Percentiles rank a stretch among this genome's conserved stretches.
phyloP scores from a whole-genome alignment of 30 jellyfish, hydroid and myxozoan species.

The Cassiopea xamachana region DNA sequence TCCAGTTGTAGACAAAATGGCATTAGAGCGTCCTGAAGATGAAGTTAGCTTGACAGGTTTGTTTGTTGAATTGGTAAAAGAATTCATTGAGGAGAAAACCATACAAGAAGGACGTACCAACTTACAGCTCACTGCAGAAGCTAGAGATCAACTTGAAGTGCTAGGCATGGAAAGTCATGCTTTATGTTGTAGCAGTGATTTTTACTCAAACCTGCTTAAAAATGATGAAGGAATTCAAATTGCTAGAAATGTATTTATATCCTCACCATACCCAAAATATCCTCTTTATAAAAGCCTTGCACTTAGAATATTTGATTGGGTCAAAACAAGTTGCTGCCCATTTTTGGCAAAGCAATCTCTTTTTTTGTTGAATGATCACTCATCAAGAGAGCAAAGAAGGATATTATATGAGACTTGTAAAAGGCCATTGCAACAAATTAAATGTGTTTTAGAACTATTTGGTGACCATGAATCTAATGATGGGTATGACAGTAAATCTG shows the following conservation, averaged over 20 bases:
- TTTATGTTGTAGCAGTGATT: not conserved
- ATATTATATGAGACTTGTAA: constrained; percentile 17
- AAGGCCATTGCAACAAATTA: constrained; percentile 1
- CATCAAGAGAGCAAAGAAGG: constrained; percentile 38
- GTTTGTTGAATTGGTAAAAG: too few species aligned
- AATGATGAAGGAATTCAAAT: not conserved
- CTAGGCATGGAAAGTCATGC: not conserved
- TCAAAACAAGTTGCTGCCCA: constrained; percentile 15
- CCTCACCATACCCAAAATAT: constrained; percentile 33
- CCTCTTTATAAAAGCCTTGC: constrained; percentile 10
- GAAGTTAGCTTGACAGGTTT: not conserved
- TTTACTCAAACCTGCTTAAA: not conserved
- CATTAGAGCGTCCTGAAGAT: not conserved
- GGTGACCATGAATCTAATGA: not conserved
- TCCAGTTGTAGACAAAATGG: not conserved
- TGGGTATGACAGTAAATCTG: not conserved
- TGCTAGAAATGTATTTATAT: not conserved
- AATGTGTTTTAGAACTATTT: not conserved
- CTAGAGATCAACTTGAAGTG: not conserved
- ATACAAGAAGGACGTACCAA: not conserved
- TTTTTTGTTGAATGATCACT: constrained; percentile 33
- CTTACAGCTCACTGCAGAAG: not conserved
- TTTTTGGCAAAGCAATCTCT: constrained; percentile 3
- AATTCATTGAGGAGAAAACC: not conserved
- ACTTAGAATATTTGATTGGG: constrained; percentile 13